A percentile compares a stretch with the other conserved stretches of the same genome.
Conservation (phyloP, 2,888 invertebrate genomes). For the Harpalus rufipes region DNA sequence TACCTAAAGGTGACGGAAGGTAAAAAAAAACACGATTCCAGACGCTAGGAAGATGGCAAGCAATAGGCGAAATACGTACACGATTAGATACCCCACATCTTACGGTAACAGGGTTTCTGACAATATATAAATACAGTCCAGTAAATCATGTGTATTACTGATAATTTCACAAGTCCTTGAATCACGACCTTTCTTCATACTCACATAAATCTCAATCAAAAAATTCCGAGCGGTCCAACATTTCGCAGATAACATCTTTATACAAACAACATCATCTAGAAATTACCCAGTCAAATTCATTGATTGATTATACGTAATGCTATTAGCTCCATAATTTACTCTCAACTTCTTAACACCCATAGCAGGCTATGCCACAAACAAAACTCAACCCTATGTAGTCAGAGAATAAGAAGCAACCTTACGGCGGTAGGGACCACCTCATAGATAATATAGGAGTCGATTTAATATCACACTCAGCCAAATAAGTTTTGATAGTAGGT, state of each 20-base stretch:
- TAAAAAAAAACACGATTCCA: too few species aligned
- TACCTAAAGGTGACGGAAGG: too few species aligned
- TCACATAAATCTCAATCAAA: constrained; percentile 64
- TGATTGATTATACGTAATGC: constrained; percentile 65
- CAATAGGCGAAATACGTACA: too few species aligned
- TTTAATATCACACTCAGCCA: constrained; percentile 60
- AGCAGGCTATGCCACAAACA: not conserved
- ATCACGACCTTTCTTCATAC: too few species aligned
- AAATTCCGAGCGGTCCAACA: not conserved
- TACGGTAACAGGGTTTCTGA: too few species aligned
- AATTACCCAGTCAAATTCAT: constrained; percentile 62
- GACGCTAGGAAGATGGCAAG: too few species aligned
- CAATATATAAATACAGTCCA: too few species aligned
- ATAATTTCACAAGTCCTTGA: too few species aligned
- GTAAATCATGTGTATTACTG: too few species aligned
- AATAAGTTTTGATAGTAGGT: constrained; percentile 39
- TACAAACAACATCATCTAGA: constrained; percentile 48
- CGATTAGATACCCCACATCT: too few species aligned
- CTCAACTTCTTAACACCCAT: constrained; percentile 60
- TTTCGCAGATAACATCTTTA: constrained; percentile 64
- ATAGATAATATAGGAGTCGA: constrained; percentile 61
- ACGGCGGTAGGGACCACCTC: constrained; percentile 60
- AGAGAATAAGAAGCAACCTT: constrained; percentile 49
- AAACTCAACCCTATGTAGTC: constrained; percentile 6
- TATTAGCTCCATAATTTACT: constrained; percentile 61